Percentiles rank a stretch among this genome's conserved stretches.
phyloP scores from a whole-genome alignment of 1,140 invertebrate species.

The Hyles vespertilio region DNA sequence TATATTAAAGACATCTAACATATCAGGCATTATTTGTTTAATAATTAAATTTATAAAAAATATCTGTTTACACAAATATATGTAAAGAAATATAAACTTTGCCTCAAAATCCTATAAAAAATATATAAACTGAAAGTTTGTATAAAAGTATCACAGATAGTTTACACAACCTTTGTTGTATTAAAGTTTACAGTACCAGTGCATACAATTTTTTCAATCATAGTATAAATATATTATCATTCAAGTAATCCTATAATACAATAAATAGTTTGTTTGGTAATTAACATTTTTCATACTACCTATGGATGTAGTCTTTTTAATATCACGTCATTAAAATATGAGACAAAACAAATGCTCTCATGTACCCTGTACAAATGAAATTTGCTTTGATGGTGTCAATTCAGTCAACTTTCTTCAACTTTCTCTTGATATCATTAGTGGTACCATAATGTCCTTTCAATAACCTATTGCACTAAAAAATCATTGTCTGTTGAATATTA shows the following conservation, averaged over 20 bases:
- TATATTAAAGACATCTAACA: too few species aligned
- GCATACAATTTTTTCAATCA: neutral
- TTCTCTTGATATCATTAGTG: slow-evolving; percentile 7
- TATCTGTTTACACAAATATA: too few species aligned
- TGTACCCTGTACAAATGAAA: slow-evolving; percentile 7
- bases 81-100: too few species aligned
- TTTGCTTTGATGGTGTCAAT: neutral
- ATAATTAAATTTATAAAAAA: too few species aligned
- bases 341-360: neutral
- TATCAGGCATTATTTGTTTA: too few species aligned
- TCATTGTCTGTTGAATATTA: neutral
- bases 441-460: neutral
- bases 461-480: slow-evolving; percentile 7
- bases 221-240: too few species aligned
- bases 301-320: neutral
- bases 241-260: too few species aligned
- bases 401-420: slow-evolving; percentile 1
- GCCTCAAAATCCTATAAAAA: too few species aligned
- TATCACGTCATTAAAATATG: neutral
- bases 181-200: neutral
- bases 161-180: slow-evolving; percentile 21
- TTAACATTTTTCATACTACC: neutral
- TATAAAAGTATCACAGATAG: slow-evolving; percentile 29
- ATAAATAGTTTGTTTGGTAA: too few species aligned
- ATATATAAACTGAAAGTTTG: neutral